A percentile compares a stretch with the other conserved stretches of the same genome.
Evolutionary conservation across 2,797 vertebrate genomes (phyloP).

Genomic region (Psittacula echo): DNA sequence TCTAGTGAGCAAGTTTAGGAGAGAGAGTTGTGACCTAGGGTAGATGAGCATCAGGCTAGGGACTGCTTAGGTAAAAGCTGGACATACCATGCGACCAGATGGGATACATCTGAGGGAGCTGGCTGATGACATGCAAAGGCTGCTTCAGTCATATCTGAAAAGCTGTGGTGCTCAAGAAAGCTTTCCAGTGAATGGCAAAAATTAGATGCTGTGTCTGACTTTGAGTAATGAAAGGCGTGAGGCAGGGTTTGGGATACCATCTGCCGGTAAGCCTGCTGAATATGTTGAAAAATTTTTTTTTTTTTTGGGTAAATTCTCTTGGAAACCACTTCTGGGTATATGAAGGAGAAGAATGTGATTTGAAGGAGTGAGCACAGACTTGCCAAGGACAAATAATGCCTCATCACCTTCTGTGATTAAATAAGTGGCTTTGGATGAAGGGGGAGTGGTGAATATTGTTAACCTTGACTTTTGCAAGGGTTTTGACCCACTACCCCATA

Average conservation of each 20-base stretch:
- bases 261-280: not conserved
- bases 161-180: not conserved
- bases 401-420: not conserved
- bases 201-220: not conserved
- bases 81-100: not conserved
- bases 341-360: not conserved
- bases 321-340: not conserved
- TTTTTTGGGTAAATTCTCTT: not conserved
- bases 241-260: not conserved
- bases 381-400: not conserved
- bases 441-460: not conserved
- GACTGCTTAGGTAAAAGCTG: not conserved
- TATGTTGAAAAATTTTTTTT: not conserved
- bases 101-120: not conserved
- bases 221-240: accelerated
- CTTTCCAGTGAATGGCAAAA: not conserved
- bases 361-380: not conserved
- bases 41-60: not conserved
- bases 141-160: not conserved
- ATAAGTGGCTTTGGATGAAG: not conserved
- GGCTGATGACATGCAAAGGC: not conserved
- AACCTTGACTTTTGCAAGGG: not conserved
- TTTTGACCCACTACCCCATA: not conserved
- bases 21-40: not conserved
- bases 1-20: not conserved